Percentiles rank a stretch among this genome's conserved stretches.
These are phyloP conservation scores for Acanthopleura granulata DNA, from an alignment of 2,888 invertebrate species.

Conservation along the genomic window DNA sequence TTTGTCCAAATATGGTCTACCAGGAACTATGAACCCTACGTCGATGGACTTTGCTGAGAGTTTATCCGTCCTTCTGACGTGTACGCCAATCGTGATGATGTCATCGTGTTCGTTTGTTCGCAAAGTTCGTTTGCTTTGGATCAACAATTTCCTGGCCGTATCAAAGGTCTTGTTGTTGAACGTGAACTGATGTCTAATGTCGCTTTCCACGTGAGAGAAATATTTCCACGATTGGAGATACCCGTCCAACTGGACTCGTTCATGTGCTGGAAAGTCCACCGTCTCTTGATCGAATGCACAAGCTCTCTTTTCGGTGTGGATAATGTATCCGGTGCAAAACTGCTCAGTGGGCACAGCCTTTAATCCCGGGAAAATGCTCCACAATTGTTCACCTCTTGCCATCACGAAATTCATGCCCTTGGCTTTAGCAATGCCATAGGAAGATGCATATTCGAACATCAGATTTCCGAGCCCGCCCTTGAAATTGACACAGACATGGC, in stretches of 20 bases:
- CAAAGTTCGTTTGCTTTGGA: conserved; percentile 9
- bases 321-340: not conserved
- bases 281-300: conserved; percentile 36
- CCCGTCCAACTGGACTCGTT: conserved; percentile 25
- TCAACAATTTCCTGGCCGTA: conserved; percentile 20
- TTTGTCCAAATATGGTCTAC: conserved; percentile 31
- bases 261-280: conserved; percentile 21
- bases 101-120: conserved; percentile 10
- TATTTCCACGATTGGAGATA: conserved; percentile 45
- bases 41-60: conserved; percentile 26
- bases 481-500: too few relatives aligned
- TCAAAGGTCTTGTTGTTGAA: conserved; percentile 29
- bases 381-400: conserved; percentile 24
- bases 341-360: not conserved
- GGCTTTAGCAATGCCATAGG: conserved; percentile 36
- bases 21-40: conserved; percentile 34
- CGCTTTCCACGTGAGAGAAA: conserved; percentile 30
- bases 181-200: conserved; percentile 34
- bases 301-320: conserved; percentile 14
- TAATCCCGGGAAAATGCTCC: not conserved
- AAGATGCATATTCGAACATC: conserved; percentile 45
- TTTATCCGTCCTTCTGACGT: conserved; percentile 33
- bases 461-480: conserved; percentile 37
- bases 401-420: conserved; percentile 30
- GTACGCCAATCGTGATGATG: conserved; percentile 32